Percentiles rank a stretch among this genome's conserved stretches.
phyloP scores from a whole-genome alignment of 2,888 invertebrate species.

The Acronicta leporina region DNA sequence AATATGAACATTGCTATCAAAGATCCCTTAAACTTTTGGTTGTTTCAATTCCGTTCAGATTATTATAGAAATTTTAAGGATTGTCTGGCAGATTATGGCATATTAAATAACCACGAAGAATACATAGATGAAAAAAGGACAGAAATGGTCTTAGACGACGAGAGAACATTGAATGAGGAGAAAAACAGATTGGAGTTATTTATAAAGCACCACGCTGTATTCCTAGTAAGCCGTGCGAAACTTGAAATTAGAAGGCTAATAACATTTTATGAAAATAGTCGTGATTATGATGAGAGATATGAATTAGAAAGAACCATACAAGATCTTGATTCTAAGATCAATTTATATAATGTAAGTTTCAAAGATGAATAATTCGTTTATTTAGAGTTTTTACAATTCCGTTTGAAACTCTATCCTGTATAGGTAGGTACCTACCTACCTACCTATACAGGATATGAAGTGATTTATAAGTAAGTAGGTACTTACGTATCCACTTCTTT shows the following conservation, averaged over 20 bases:
- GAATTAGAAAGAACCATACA: constrained; percentile 41
- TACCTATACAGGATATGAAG: too few relatives aligned
- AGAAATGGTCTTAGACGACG: constrained; percentile 65
- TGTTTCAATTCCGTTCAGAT: constrained; percentile 62
- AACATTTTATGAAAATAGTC: constrained; percentile 28
- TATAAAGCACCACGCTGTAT: constrained; percentile 46
- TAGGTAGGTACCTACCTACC: too few relatives aligned
- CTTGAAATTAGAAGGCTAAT: constrained; percentile 52
- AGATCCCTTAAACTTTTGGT: constrained; percentile 69
- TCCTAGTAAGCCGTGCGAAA: constrained; percentile 59
- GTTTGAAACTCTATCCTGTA: too few relatives aligned
- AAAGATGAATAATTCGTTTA: too few relatives aligned
- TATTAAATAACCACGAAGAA: constrained; percentile 41
- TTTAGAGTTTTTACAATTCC: too few relatives aligned
- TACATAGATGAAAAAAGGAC: constrained; percentile 58
- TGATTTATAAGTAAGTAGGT: too few relatives aligned
- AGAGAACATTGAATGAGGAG: constrained; percentile 47
- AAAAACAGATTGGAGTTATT: constrained; percentile 20
- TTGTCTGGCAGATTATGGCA: constrained; percentile 45
- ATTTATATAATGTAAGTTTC: constrained; percentile 67
- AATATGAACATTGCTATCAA: constrained; percentile 7
- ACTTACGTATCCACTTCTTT: too few relatives aligned
- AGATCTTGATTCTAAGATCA: constrained; percentile 58
- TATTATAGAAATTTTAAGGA: constrained; percentile 45
- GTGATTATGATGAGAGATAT: constrained; percentile 9